These are phyloP conservation scores for Actenoides lindsayi DNA, from an alignment of 2,113 vertebrate genomes.

Conservation along the genomic window DNA sequence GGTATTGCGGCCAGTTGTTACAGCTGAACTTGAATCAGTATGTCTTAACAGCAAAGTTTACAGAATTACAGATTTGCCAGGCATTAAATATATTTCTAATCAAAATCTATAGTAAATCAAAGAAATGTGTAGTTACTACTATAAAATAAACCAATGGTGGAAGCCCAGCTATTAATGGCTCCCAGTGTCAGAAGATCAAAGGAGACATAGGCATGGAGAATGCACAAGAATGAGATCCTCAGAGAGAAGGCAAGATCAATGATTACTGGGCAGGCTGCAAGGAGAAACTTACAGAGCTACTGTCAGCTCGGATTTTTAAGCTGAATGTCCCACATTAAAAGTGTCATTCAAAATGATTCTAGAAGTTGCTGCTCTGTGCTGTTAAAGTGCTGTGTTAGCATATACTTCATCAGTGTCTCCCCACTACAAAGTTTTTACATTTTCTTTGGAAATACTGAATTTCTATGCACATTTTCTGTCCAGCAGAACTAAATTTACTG, in stretches of 20 bases:
- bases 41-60: background rate
- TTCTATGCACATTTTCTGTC: background rate
- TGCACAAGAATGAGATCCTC: background rate
- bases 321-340: slow-evolving; percentile 1
- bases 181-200: background rate
- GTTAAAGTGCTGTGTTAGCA: background rate
- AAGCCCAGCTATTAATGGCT: slow-evolving; percentile 28
- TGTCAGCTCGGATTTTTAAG: slow-evolving; percentile 8
- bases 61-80: background rate
- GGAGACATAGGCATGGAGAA: background rate
- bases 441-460: slow-evolving; percentile 4
- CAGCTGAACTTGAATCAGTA: background rate
- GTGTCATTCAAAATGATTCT: background rate
- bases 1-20: background rate
- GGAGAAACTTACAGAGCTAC: background rate
- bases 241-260: background rate
- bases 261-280: background rate
- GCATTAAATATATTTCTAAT: background rate
- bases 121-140: background rate
- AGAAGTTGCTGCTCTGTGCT: background rate
- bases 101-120: slow-evolving; percentile 24
- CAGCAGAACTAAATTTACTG: background rate
- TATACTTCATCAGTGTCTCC: background rate
- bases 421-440: background rate
- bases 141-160: background rate